Evolutionary conservation across 1,140 invertebrate genomes (phyloP).

Genomic region (Aphelinus atriplicis): DNA sequence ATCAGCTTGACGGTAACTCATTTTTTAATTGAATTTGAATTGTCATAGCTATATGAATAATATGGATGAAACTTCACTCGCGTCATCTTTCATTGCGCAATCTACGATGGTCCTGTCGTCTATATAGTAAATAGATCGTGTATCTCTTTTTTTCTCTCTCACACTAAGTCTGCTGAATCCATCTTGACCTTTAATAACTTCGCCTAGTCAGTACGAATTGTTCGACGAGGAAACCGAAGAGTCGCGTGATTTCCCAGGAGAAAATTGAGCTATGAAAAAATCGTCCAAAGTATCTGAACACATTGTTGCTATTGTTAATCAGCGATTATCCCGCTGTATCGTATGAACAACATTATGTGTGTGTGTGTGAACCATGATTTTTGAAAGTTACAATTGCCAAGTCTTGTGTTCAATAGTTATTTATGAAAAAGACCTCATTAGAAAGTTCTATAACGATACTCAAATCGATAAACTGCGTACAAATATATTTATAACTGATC

Average conservation of each 20-base stretch:
- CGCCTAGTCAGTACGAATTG: constrained; percentile 57
- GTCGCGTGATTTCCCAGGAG: constrained; percentile 30
- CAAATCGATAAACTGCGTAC: too few species aligned
- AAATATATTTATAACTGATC: too few species aligned
- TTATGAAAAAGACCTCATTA: not conserved
- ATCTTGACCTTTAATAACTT: constrained; percentile 49
- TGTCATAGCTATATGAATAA: too few species aligned
- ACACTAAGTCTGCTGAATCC: constrained; percentile 1
- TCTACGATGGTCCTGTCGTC: constrained; percentile 34
- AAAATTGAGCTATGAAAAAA: constrained; percentile 20
- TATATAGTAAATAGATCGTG: constrained; percentile 58
- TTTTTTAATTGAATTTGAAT: too few species aligned
- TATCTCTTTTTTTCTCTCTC: constrained; percentile 49
- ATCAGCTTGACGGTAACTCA: too few species aligned
- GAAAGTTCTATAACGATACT: constrained; percentile 4
- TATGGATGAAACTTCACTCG: not conserved
- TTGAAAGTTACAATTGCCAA: too few species aligned
- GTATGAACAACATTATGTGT: too few species aligned
- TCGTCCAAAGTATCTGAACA: constrained; percentile 10
- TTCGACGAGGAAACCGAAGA: constrained; percentile 43
- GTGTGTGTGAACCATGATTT: too few species aligned
- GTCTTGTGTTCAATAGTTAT: not conserved
- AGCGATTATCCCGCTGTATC: too few species aligned
- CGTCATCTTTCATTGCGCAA: constrained; percentile 39
- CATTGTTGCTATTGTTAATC: not conserved